Evolutionary conservation across 2,888 invertebrate species (phyloP).

Genomic region (Timema cristinae): DNA sequence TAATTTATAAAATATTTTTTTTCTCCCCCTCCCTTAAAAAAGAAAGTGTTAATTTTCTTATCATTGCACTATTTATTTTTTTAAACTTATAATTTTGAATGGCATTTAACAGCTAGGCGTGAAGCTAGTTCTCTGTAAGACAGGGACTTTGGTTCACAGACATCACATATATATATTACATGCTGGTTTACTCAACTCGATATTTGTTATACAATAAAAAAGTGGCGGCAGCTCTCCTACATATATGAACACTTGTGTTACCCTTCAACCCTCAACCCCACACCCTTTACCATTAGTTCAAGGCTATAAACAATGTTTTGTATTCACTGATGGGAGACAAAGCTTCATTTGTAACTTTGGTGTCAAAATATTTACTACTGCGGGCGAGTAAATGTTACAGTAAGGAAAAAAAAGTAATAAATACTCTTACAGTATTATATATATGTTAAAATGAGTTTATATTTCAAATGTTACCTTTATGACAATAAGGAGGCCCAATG

Average conservation of each 20-base stretch:
- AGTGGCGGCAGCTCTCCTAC: constrained; percentile 11
- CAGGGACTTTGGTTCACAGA: constrained; percentile 19
- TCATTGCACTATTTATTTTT: constrained; percentile 32
- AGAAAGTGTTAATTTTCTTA: constrained; percentile 28
- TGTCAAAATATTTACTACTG: constrained; percentile 33
- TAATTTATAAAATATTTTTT: constrained; percentile 29
- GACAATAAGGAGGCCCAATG: too few relatives aligned
- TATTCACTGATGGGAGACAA: constrained; percentile 31
- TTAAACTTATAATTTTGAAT: constrained; percentile 26
- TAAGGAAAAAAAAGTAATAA: constrained; percentile 32
- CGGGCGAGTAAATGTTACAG: constrained; percentile 33
- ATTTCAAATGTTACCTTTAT: background rate
- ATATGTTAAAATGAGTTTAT: constrained; percentile 21
- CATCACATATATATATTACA: constrained; percentile 12
- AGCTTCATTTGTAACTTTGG: constrained; percentile 33
- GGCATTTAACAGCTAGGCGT: constrained; percentile 26
- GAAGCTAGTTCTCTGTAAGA: constrained; percentile 19
- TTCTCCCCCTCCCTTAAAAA: constrained; percentile 18
- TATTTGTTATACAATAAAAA: background rate
- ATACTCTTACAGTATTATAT: constrained; percentile 33
- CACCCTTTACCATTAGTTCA: constrained; percentile 25
- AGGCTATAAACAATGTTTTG: constrained; percentile 34
- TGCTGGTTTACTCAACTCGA: too few relatives aligned
- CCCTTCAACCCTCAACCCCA: too few relatives aligned
- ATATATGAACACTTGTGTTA: too few relatives aligned